Evolutionary conservation across 1,140 invertebrate species (phyloP), one percentile per base, ranked within the genome.

Genomic region (Pseudomyrmex dendroicus): DNA sequence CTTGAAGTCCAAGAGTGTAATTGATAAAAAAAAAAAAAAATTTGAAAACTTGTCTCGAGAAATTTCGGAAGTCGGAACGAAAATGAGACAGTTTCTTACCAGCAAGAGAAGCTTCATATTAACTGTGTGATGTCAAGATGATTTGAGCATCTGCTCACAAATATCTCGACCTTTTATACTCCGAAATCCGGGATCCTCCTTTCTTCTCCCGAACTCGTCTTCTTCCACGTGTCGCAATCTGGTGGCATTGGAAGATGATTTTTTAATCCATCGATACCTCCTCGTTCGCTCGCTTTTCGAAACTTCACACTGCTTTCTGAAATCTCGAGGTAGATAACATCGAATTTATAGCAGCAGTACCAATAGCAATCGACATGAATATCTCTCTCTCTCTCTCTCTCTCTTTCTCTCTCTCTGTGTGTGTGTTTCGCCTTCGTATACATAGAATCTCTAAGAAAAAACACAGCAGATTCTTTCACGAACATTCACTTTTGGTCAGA

Each of bases 111-210:
- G 85, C 90, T 91, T 94, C 93, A 94, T 94, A 92, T 91, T 93
- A 83, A 64, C 86, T 82, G 88, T 86, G 73, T 87, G 90, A 86
- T 90, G 90, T 86, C 89, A 90, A 85, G 62, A 90, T 82, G 89
- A 91, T 83, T 92, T 90, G 90, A 91, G 82, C 90, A 89, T 86
- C 84, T 84, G 66, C 78, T 68, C 72, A 87, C 83, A 84, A 80
- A 74, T 86, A 92, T 91, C 91, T 93, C 92, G 90, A 94, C 86
- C 91, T 94, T 94, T 94, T 94, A 94, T 94, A 94, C 91, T 83
- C 20, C 86, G 90, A 72, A 59, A 46, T 59, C 84, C 74, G 80
- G 67, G 77, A 80, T 90, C 85, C 87, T 92, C 91, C 92, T 89
- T 86, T 90, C 91, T 61, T 44, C 12, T 57, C 64, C 44, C 63